phyloP scores from a whole-genome alignment of 2,888 invertebrate species.

The Labia minor region DNA sequence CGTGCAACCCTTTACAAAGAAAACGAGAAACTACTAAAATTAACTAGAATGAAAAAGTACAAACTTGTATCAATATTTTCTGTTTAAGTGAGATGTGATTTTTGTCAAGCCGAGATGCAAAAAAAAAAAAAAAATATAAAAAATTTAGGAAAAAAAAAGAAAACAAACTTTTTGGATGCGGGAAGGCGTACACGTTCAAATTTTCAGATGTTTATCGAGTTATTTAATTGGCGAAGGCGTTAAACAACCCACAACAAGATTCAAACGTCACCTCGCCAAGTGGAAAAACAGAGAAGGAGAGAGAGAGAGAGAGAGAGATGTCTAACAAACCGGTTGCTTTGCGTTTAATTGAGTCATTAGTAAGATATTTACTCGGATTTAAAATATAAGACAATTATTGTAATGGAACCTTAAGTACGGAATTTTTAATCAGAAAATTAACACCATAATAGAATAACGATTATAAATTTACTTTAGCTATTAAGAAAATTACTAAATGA shows the following conservation, averaged over 20 bases:
- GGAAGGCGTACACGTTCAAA: background rate
- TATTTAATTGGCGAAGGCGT: conserved; percentile 13
- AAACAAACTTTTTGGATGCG: too few relatives aligned
- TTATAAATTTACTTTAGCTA: background rate
- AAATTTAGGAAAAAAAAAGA: too few relatives aligned
- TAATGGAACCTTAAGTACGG: background rate
- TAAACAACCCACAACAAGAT: background rate
- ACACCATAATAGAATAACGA: too few relatives aligned
- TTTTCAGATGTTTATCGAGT: background rate
- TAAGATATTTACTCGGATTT: background rate
- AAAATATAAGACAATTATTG: background rate
- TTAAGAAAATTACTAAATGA: background rate
- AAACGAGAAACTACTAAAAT: too few relatives aligned
- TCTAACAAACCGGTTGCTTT: conserved; percentile 4
- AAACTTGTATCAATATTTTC: too few relatives aligned
- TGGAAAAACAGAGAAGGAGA: background rate
- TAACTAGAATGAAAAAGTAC: too few relatives aligned
- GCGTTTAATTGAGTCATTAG: conserved; percentile 7
- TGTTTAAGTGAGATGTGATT: too few relatives aligned
- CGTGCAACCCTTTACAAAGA: background rate
- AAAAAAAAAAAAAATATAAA: too few relatives aligned
- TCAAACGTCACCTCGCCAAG: background rate
- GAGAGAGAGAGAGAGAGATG: background rate
- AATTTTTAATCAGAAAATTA: conserved; percentile 8
- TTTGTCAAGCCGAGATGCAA: too few relatives aligned